Evolutionary conservation across 2,888 invertebrate genomes (phyloP).

Genomic region (Napeogenes inachia): DNA sequence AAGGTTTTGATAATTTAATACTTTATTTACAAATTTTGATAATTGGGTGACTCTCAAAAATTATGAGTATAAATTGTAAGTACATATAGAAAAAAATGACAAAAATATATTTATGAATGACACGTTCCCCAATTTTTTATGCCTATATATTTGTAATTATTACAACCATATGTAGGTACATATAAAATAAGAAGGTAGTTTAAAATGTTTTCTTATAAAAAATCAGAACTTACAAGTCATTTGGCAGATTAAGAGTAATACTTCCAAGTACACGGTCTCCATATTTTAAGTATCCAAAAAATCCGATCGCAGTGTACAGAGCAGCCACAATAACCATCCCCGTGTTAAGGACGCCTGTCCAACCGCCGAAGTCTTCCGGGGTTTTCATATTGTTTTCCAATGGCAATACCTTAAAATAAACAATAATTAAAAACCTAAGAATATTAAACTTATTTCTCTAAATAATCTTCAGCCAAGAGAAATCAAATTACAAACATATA

Average conservation of each 20-base stretch:
- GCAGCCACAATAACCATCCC: constrained; percentile 91
- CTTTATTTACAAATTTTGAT: too few species aligned
- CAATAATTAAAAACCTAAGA: not conserved
- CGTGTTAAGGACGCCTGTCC: constrained; percentile 90
- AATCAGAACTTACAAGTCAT: constrained; percentile 79
- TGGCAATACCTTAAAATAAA: constrained; percentile 83
- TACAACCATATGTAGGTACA: too few species aligned
- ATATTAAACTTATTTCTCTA: too few species aligned
- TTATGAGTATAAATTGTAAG: too few species aligned
- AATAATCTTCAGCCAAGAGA: too few species aligned
- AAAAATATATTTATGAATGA: too few species aligned
- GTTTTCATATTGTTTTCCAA: constrained; percentile 94
- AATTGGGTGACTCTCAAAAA: too few species aligned
- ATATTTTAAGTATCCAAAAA: constrained; percentile 94
- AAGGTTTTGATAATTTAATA: too few species aligned
- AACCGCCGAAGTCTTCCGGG: constrained; percentile 90
- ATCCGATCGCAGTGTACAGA: constrained; percentile 90
- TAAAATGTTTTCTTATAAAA: not conserved
- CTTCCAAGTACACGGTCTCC: constrained; percentile 89
- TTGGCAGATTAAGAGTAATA: constrained; percentile 90
- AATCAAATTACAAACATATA: too few species aligned
- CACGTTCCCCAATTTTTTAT: too few species aligned
- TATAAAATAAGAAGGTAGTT: not conserved
- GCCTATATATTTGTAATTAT: too few species aligned
- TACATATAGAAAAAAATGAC: too few species aligned